Evolutionary conservation across 2,888 invertebrate species (phyloP).

Genomic region (Pterostichus niger): DNA sequence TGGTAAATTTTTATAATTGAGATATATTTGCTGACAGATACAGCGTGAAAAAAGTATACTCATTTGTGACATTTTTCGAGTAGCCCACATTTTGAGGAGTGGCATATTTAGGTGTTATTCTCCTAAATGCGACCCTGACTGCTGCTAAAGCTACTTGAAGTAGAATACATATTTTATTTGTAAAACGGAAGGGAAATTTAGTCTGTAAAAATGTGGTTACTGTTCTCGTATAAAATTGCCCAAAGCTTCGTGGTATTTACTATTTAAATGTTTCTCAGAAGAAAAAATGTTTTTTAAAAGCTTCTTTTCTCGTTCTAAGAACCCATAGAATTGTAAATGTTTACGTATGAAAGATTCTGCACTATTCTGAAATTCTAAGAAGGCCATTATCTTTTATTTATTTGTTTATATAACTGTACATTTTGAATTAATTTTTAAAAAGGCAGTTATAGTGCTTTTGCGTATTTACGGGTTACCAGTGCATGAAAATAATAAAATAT

Average conservation of each 20-base stretch:
- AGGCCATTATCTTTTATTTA: background rate
- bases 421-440: too few species aligned
- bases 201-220: slow-evolving; percentile 13
- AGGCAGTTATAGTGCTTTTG: too few species aligned
- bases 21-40: too few species aligned
- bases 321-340: slow-evolving; percentile 8
- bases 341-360: background rate
- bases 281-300: background rate
- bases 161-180: slow-evolving; percentile 11
- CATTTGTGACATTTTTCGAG: too few species aligned
- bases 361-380: background rate
- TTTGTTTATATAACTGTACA: too few species aligned
- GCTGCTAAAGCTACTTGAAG: background rate
- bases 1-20: too few species aligned
- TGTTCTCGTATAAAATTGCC: background rate
- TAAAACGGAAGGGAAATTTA: slow-evolving; percentile 23
- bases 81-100: too few species aligned
- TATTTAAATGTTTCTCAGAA: slow-evolving; percentile 1
- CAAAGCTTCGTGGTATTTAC: background rate
- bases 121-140: background rate
- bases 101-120: too few species aligned
- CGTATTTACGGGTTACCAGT: too few species aligned
- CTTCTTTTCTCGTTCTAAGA: background rate
- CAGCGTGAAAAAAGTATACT: too few species aligned
- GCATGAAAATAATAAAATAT: too few species aligned